Base-by-base conservation (phyloP, 92 coral and sea anemone species). In the Anthopleura xanthogrammica region DNA sequence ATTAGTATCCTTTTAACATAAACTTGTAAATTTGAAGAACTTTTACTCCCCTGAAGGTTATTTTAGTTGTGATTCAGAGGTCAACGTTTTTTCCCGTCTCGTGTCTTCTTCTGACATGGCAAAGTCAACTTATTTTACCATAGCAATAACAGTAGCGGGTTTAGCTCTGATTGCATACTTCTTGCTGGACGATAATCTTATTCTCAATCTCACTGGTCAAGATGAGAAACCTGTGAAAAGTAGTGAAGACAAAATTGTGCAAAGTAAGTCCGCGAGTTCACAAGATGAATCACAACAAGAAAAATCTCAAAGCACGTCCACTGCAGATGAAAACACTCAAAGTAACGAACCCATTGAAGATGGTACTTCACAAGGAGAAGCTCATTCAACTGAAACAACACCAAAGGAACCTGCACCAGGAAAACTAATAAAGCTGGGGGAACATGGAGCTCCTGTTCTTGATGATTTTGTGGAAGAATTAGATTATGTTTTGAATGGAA, bases 351-450 rank as follows among this genome's bases (percentile, higher is more conserved):
- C 74, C 20, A 52, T 7, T 24, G 68, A 36, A 74, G 78, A 60
- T 41, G 65, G 73, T 23, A 52, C 22, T 20, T 24, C 19, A n/a
- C 23, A 42, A 39, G 43, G 16, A 5, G 29, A 55, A 22, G 65
- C 41, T 55, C 68, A 83, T 66, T 55, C 72, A 11, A 60, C 60
- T 74, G 56, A 72, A 19, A 43, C 80, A 16, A 40, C 75, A 41
- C 52, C 82, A 9, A 56, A 74, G 41, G 23, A 62, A 36, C 86
- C 87, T 7, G 96, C 86, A 8, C 77, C n/a, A 39, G 96, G 96
- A 57, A 98, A 96, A 82, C 77, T 89, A 39, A 93, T 87, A 81
- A 90, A 92, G 75, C 91, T 96, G 9, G 99, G 99, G 62, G 94
- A 96, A 77, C 99, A 94, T 83, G 98, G 97, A 50, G 54, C 92